A percentile compares a stretch with the other conserved stretches of the same genome.
Evolutionary conservation across 2,797 vertebrate species (phyloP).

Genomic region (Lutjanus argentimaculatus): DNA sequence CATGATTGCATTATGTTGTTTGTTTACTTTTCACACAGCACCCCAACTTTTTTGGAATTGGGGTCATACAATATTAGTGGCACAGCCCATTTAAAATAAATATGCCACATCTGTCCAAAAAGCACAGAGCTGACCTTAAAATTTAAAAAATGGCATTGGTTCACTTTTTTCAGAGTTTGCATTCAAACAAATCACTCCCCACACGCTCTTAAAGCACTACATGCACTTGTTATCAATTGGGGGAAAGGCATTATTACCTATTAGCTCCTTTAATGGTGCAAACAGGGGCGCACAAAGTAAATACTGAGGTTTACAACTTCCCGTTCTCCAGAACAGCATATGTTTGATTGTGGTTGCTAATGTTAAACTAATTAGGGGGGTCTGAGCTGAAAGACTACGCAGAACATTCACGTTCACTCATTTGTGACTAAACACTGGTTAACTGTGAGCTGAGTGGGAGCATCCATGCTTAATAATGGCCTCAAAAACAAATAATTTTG

Average conservation of each 20-base stretch:
- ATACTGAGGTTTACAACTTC: slow-evolving; percentile 86
- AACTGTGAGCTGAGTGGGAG: slow-evolving; percentile 42
- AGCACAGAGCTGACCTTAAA: slow-evolving; percentile 51
- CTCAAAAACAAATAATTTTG: slow-evolving; percentile 54
- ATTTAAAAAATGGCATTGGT: slow-evolving; percentile 78
- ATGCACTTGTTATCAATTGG: slow-evolving; percentile 84
- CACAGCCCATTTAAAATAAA: slow-evolving; percentile 36
- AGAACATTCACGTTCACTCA: slow-evolving; percentile 74
- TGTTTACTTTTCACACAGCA: too few species aligned
- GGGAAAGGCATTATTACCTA: slow-evolving; percentile 82
- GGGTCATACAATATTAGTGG: slow-evolving; percentile 1
- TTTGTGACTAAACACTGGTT: slow-evolving; percentile 76
- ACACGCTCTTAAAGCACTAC: slow-evolving; percentile 74
- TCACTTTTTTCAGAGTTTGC: slow-evolving; percentile 77
- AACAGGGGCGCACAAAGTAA: slow-evolving; percentile 84
- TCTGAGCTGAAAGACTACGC: slow-evolving; percentile 80
- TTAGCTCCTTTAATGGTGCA: slow-evolving; percentile 80
- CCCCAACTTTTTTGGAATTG: too few species aligned
- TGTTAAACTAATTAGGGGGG: slow-evolving; percentile 87
- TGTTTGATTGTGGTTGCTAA: slow-evolving; percentile 87
- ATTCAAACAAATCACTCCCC: slow-evolving; percentile 71
- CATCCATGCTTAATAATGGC: slow-evolving; percentile 74
- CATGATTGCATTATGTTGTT: too few species aligned
- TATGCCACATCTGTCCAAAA: slow-evolving; percentile 26
- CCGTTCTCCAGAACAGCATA: slow-evolving; percentile 84